phyloP scores from a whole-genome alignment of 2,888 invertebrate species.

The Rhorus exstirpatorius region DNA sequence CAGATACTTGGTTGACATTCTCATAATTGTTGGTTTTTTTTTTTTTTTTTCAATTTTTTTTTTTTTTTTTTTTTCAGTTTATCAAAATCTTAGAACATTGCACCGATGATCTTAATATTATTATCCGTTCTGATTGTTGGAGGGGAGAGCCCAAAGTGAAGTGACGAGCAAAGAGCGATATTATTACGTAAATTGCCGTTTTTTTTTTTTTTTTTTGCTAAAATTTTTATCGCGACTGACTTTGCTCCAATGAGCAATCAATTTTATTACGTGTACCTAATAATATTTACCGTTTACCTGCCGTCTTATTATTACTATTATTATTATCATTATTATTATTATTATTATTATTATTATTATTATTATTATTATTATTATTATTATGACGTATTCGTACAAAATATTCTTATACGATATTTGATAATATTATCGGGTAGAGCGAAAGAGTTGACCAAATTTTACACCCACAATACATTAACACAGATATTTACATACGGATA shows the following conservation, averaged over 20 bases:
- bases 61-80: constrained; percentile 61
- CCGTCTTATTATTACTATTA: constrained; percentile 69
- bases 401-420: constrained; percentile 79
- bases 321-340: no score
- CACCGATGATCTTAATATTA: constrained; percentile 75
- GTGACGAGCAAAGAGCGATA: constrained; percentile 17
- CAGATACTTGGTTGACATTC: constrained; percentile 73
- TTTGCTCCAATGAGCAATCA: constrained; percentile 75
- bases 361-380: constrained; percentile 72
- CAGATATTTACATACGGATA: constrained; percentile 65
- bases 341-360: constrained; percentile 63
- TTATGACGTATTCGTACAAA: constrained; percentile 80
- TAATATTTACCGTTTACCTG: constrained; percentile 83
- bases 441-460: constrained; percentile 79
- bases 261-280: constrained; percentile 83
- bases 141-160: constrained; percentile 61
- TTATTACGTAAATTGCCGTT: constrained; percentile 39
- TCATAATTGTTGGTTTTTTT: constrained; percentile 60
- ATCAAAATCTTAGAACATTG: constrained; percentile 66
- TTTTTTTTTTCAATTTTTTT: constrained; percentile 37
- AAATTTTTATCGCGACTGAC: constrained; percentile 69
- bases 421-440: constrained; percentile 75
- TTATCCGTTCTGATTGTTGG: constrained; percentile 73
- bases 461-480: constrained; percentile 68
- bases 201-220: no score